A percentile compares a stretch with the other conserved stretches of the same genome.
These are phyloP conservation scores for Zosterops borbonicus DNA, from an alignment of 2,113 vertebrate species.

Conservation along the genomic window DNA sequence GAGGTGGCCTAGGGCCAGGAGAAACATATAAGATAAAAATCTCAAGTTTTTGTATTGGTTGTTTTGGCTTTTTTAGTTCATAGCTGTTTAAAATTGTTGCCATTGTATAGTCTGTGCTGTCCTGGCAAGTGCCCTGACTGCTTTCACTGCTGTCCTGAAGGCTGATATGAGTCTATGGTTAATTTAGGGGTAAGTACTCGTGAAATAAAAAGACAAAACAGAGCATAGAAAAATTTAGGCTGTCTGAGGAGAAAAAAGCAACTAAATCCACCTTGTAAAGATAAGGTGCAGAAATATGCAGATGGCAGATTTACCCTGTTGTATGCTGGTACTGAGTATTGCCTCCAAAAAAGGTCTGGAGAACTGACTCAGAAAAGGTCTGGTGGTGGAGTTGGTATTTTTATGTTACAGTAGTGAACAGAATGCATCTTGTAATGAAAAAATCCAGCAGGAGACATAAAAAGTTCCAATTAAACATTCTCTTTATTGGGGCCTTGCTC, in stretches of 20 bases:
- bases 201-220: constrained; percentile 16
- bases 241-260: neutral
- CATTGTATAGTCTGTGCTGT: neutral
- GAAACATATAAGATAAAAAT: neutral
- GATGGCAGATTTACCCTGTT: neutral
- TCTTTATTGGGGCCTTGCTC: constrained; percentile 48
- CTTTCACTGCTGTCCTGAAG: neutral
- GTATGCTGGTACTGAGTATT: neutral
- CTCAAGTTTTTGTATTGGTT: neutral
- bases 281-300: neutral
- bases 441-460: neutral
- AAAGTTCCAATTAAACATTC: constrained; percentile 46
- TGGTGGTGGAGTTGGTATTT: neutral
- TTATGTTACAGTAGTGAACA: neutral
- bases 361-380: neutral
- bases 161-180: neutral
- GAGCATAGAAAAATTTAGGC: neutral
- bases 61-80: neutral
- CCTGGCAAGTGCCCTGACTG: neutral
- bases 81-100: neutral
- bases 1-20: neutral
- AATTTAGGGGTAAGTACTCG: neutral
- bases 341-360: neutral
- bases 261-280: neutral
- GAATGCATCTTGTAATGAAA: neutral